phyloP scores from a whole-genome alignment of 2,113 vertebrate species.

The Phyllostomus hastatus region DNA sequence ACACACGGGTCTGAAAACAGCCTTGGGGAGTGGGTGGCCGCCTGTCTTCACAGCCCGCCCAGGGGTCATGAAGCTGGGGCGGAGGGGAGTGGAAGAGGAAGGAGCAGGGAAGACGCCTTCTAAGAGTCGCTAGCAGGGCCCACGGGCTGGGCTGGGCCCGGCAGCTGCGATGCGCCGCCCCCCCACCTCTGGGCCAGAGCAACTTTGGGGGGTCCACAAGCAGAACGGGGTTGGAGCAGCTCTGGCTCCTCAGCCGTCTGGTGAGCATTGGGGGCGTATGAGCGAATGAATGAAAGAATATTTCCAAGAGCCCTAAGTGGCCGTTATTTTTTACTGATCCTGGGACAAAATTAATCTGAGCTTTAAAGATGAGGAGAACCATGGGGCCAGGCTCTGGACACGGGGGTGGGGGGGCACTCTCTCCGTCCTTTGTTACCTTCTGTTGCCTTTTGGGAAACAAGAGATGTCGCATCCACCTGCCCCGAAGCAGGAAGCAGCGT shows the following conservation, averaged over 20 bases:
- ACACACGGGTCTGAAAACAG: background rate
- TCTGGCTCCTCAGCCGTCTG: background rate
- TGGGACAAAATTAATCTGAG: background rate
- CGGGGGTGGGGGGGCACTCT: background rate
- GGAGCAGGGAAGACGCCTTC: rapidly evolving
- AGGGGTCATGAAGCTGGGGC: background rate
- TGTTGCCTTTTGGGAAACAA: background rate
- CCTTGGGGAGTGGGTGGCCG: rapidly evolving
- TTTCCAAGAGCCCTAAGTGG: background rate
- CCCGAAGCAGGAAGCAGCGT: no score
- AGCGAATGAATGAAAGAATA: background rate
- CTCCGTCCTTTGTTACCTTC: background rate
- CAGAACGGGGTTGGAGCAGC: background rate
- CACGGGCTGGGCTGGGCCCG: no score
- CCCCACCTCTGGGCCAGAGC: no score
- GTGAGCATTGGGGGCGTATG: background rate
- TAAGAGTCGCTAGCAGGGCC: background rate
- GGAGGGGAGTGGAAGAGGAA: background rate
- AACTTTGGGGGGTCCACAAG: background rate
- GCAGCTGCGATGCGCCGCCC: rapidly evolving
- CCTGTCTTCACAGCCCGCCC: rapidly evolving
- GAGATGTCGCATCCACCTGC: background rate
- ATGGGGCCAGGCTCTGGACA: background rate
- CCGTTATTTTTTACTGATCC: background rate
- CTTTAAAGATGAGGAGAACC: background rate